These are phyloP conservation scores for Buceros bicornis DNA, from an alignment of 2,797 vertebrate species.

Conservation along the genomic window DNA sequence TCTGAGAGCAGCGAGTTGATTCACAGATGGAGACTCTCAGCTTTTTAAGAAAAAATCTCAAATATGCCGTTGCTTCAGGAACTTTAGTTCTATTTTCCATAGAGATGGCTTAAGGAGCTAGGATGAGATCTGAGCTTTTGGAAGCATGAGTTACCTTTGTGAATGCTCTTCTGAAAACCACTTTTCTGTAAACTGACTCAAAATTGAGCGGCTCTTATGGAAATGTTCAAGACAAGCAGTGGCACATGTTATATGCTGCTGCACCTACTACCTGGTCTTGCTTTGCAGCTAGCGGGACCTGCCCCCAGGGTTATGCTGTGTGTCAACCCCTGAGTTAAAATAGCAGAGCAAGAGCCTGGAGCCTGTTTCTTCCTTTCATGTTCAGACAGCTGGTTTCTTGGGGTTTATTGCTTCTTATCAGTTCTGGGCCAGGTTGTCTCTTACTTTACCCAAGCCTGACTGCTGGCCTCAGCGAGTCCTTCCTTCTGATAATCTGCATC, in stretches of 20 bases:
- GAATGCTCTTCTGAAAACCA: not conserved
- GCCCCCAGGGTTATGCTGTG: not conserved
- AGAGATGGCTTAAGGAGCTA: not conserved
- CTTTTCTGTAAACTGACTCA: not conserved
- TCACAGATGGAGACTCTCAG: not conserved
- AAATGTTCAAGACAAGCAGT: not conserved
- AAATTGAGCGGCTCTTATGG: not conserved
- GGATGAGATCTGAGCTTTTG: not conserved
- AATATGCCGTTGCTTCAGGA: not conserved
- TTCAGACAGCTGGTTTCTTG: not conserved
- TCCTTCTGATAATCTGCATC: not conserved
- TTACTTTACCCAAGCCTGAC: not conserved
- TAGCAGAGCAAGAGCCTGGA: not conserved
- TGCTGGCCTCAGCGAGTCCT: not conserved
- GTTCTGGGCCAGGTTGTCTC: not conserved
- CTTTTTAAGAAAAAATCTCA: not conserved
- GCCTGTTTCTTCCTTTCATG: not conserved
- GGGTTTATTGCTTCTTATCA: conserved; percentile 1
- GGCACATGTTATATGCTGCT: fast-evolving
- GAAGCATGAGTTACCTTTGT: not conserved
- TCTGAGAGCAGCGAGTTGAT: not conserved
- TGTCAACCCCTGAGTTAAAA: not conserved
- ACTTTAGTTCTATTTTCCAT: not conserved
- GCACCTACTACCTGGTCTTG: not conserved
- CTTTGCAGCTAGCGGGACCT: not conserved